Conservation (phyloP, 2,797 vertebrate genomes). For the Pseudotriccus pelzelni region DNA sequence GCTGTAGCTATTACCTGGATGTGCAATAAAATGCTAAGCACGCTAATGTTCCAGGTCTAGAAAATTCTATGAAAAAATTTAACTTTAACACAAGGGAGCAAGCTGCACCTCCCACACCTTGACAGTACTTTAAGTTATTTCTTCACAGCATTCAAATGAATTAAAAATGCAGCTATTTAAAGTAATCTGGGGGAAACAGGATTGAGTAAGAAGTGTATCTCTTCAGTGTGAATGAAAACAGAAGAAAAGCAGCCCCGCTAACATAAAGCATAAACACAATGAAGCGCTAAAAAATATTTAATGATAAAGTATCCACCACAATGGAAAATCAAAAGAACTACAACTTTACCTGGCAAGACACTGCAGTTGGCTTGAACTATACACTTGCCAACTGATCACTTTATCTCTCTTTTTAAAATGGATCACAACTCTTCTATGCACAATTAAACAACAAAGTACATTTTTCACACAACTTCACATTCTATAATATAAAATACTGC, state of each 20-base stretch:
- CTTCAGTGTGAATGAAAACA: background rate
- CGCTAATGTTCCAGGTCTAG: background rate
- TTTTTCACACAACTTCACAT: conserved; percentile 33
- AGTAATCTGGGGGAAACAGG: background rate
- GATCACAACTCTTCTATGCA: background rate
- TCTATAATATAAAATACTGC: conserved; percentile 24
- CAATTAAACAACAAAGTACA: conserved; percentile 39
- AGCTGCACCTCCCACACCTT: background rate
- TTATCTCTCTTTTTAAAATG: background rate
- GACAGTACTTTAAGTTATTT: background rate
- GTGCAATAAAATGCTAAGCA: background rate
- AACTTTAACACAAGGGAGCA: background rate
- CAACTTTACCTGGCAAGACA: background rate
- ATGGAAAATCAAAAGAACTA: background rate
- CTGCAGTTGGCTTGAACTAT: background rate
- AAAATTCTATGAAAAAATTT: background rate
- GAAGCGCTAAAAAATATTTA: background rate
- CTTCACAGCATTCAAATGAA: background rate
- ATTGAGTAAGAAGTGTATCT: background rate
- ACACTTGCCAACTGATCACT: background rate
- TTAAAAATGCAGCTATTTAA: background rate
- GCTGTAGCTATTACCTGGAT: background rate
- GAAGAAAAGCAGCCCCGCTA: background rate
- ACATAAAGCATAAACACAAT: background rate
- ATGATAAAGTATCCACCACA: background rate